Base-by-base conservation (phyloP, 1,140 invertebrate genomes). In the Drosophila ambigua region DNA sequence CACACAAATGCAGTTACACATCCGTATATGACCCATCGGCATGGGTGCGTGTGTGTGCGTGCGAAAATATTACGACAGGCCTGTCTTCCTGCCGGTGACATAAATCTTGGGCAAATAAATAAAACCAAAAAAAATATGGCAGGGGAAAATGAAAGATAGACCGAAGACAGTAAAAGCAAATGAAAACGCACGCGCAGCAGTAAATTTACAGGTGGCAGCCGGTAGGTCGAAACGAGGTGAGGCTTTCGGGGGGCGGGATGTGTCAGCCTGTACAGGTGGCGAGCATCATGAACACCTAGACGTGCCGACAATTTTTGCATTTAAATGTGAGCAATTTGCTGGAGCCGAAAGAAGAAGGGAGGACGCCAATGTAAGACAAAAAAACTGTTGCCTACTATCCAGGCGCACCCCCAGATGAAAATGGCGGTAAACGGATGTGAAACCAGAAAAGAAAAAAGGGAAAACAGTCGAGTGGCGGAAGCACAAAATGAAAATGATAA, bases 401-500 rank as follows among this genome's bases (percentile, higher is more conserved):
- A 31, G 63, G 45, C 63, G 46, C 52, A n/a, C 66, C 51, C 51
- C 49, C 66, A 55, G 35, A 67, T 72, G 71, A 78, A 88, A 82
- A 88, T 77, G 63, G 73, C 69, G 68, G 74, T 69, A 77, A 77
- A 72, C 77, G 81, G 72, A 84, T 85, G 73, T 73, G 81, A 80
- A 84, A 43, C 44, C 48, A 45, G 52, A 66, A 59, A 48, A 59
- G 61, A 72, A 60, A 58, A 51, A 13, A 65, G 44, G 59, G 52
- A 45, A 74, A 74, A 54, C 52, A 44, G 61, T 50, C 72, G 72
- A 73, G 51, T 58, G 73, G 58, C 75, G 83, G 75, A 82, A 88
- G 82, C 75, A 83, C 66, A 78, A 85, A 81, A 85, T 85, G 68
- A 77, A 87, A 87, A 87, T 87, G 72, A 88, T 88, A 82, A 85